These are phyloP conservation scores for Yponomeuta malinellus DNA, from an alignment of 2,888 invertebrate species.

Conservation along the genomic window DNA sequence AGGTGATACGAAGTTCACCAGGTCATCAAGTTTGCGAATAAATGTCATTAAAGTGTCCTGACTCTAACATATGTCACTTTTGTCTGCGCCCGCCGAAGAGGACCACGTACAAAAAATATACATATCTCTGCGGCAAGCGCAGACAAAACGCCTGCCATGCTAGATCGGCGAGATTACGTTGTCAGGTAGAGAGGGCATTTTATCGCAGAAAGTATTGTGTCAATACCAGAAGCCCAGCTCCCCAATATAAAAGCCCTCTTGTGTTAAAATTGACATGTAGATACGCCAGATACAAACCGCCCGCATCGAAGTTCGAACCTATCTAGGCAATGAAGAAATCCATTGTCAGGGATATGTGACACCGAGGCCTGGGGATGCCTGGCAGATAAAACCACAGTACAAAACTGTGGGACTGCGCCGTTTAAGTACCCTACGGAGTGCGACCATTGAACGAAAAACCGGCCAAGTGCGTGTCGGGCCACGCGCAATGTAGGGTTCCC, in stretches of 20 bases:
- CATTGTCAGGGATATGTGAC: slow-evolving; percentile 22
- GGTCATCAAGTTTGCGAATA: too few relatives aligned
- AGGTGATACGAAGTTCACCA: too few relatives aligned
- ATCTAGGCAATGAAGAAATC: slow-evolving; percentile 22
- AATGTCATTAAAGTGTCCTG: too few relatives aligned
- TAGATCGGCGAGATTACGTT: not conserved
- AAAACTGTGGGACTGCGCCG: slow-evolving; percentile 8
- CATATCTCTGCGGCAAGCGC: too few relatives aligned
- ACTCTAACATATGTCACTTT: too few relatives aligned
- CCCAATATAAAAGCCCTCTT: slow-evolving; percentile 5
- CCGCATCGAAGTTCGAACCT: slow-evolving; percentile 15
- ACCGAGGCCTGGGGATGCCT: slow-evolving; percentile 20
- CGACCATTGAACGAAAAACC: too few relatives aligned
- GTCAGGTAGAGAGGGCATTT: not conserved
- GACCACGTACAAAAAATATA: too few relatives aligned
- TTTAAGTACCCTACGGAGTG: not conserved
- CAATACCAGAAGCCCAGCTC: slow-evolving; percentile 2
- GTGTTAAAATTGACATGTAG: not conserved
- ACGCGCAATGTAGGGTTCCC: too few relatives aligned
- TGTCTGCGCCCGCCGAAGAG: too few relatives aligned
- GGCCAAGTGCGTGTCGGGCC: too few relatives aligned
- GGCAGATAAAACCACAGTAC: slow-evolving; percentile 8
- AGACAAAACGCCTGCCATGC: too few relatives aligned
- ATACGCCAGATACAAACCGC: slow-evolving; percentile 1
- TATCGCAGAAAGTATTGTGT: slow-evolving; percentile 8